These are phyloP conservation scores for Ochropleura leucogaster DNA, from an alignment of 2,888 invertebrate genomes.

Conservation along the genomic window DNA sequence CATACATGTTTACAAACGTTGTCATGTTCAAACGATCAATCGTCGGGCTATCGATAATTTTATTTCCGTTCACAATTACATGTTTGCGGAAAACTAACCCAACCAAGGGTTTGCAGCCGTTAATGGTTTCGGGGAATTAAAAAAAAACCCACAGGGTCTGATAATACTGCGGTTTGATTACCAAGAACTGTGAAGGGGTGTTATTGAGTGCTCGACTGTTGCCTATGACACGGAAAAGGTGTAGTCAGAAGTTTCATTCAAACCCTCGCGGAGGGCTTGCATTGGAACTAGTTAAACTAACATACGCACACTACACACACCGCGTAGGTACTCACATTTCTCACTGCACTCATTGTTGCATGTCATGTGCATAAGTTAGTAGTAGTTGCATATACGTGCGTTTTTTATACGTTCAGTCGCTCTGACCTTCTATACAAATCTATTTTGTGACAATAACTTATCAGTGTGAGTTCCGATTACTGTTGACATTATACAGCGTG, in stretches of 20 bases:
- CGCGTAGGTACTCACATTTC: not conserved
- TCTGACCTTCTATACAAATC: conserved; percentile 5
- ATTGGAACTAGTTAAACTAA: too few relatives aligned
- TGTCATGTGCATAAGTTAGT: not conserved
- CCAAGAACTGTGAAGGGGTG: conserved; percentile 72
- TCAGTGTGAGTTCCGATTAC: conserved; percentile 77
- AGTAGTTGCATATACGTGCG: too few relatives aligned
- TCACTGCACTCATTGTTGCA: not conserved
- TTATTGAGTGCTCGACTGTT: conserved; percentile 73
- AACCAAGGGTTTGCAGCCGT: conserved; percentile 54
- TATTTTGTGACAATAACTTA: conserved; percentile 69
- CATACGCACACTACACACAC: too few relatives aligned
- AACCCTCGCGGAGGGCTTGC: too few relatives aligned
- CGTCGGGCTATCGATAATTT: conserved; percentile 48
- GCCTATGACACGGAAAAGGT: not conserved
- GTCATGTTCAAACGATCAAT: conserved; percentile 32
- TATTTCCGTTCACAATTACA: conserved; percentile 58
- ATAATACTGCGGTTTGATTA: conserved; percentile 75
- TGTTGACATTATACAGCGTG: conserved; percentile 71
- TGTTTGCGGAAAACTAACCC: conserved; percentile 47
- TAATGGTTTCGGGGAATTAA: conserved; percentile 72
- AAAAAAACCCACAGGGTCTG: conserved; percentile 66
- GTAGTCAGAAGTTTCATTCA: conserved; percentile 9
- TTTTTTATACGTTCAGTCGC: not conserved
- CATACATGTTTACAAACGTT: conserved; percentile 18